phyloP scores from a whole-genome alignment of 2,797 vertebrate species.

The Gymnothorax javanicus region DNA sequence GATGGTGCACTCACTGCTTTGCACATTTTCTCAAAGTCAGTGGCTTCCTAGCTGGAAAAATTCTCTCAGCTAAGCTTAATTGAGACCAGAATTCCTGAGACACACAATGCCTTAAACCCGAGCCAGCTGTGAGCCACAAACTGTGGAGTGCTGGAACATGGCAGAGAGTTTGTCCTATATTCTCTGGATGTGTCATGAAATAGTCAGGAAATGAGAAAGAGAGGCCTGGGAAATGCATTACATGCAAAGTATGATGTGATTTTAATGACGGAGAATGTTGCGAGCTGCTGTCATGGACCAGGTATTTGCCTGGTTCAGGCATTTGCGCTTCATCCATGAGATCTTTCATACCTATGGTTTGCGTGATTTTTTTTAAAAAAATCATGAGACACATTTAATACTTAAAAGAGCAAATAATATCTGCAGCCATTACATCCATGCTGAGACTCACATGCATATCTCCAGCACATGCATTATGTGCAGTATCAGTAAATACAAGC shows the following conservation, averaged over 20 bases:
- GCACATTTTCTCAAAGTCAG: background rate
- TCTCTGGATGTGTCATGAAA: background rate
- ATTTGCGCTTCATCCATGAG: background rate
- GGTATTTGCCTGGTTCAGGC: background rate
- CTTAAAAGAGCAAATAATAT: background rate
- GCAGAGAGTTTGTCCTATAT: background rate
- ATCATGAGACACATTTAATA: background rate
- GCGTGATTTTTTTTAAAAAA: background rate
- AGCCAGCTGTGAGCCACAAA: background rate
- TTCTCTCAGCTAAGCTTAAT: background rate
- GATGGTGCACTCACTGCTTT: background rate
- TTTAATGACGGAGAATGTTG: background rate
- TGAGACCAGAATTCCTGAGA: background rate
- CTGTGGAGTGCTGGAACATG: background rate
- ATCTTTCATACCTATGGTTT: background rate
- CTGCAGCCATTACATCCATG: background rate
- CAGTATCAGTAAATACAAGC: background rate
- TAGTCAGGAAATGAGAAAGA: background rate
- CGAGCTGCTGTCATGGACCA: background rate
- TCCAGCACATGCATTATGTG: background rate
- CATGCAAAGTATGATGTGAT: background rate
- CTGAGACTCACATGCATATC: background rate
- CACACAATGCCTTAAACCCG: background rate
- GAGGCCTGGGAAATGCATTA: background rate
- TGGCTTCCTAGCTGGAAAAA: background rate